Evolutionary conservation across 1,140 invertebrate genomes (phyloP).

Genomic region (Pseudomyrmex gracilis): DNA sequence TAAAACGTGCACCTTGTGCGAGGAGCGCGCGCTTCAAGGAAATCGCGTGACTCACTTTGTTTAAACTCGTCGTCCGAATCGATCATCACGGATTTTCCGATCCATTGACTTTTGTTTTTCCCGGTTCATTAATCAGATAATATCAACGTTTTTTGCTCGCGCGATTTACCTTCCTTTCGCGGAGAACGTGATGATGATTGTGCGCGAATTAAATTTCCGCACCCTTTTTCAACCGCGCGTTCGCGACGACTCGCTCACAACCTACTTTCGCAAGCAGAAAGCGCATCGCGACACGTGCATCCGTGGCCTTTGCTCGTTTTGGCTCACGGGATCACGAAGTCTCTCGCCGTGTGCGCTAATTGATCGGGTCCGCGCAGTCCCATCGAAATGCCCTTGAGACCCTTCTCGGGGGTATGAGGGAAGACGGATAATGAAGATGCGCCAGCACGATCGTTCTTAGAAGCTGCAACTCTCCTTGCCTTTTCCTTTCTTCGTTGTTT

Average conservation of each 20-base stretch:
- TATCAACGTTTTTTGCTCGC: neutral
- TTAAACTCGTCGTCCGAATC: slow-evolving; percentile 28
- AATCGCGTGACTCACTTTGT: slow-evolving; percentile 49
- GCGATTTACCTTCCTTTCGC: neutral
- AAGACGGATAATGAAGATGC: slow-evolving; percentile 78
- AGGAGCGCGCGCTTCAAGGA: slow-evolving; percentile 13
- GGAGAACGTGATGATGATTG: neutral
- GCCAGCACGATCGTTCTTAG: slow-evolving; percentile 78
- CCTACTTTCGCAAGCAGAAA: slow-evolving; percentile 73
- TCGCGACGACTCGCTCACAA: slow-evolving; percentile 21
- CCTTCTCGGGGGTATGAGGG: neutral
- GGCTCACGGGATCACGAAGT: slow-evolving; percentile 71
- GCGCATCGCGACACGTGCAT: slow-evolving; percentile 68
- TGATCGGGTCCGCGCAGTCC: slow-evolving; percentile 75
- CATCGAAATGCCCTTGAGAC: slow-evolving; percentile 66
- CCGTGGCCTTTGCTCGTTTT: slow-evolving; percentile 64
- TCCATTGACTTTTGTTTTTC: neutral
- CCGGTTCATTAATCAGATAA: neutral
- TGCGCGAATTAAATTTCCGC: slow-evolving; percentile 4
- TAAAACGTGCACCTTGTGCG: slow-evolving; percentile 15
- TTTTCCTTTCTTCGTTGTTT: neutral
- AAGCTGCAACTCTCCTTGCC: slow-evolving; percentile 59
- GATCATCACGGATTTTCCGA: slow-evolving; percentile 8
- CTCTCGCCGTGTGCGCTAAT: slow-evolving; percentile 72
- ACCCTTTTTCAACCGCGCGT: neutral